Percentiles rank a stretch among this genome's conserved stretches.
These are phyloP conservation scores for Eupeodes luniger DNA, from an alignment of 2,888 invertebrate genomes.

Conservation along the genomic window DNA sequence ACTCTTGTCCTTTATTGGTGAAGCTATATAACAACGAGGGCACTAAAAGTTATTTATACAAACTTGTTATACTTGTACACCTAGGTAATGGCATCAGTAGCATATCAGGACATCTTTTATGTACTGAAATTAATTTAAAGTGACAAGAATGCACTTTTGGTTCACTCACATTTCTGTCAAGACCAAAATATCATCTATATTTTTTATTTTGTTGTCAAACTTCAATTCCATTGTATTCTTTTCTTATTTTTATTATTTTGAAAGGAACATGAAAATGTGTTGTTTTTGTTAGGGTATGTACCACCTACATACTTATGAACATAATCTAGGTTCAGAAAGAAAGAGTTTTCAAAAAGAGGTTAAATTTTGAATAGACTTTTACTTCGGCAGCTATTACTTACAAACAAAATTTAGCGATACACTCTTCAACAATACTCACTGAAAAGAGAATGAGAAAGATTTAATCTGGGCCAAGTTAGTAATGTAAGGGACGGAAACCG, in stretches of 20 bases:
- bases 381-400: no score
- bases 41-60: conserved; percentile 31
- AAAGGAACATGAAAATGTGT: no score
- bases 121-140: conserved; percentile 61
- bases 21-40: conserved; percentile 47
- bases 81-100: conserved; percentile 27
- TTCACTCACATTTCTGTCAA: conserved; percentile 34
- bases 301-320: no score
- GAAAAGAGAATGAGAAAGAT: no score
- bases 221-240: background rate
- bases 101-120: conserved; percentile 46
- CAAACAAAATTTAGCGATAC: no score
- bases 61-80: conserved; percentile 16
- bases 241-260: background rate
- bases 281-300: no score
- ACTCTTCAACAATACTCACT: no score
- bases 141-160: conserved; percentile 50
- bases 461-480: no score
- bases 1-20: conserved; percentile 47
- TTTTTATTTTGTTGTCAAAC: conserved; percentile 3
- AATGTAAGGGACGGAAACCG: no score
- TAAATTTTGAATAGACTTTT: no score
- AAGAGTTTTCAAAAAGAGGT: no score
- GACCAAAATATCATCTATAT: background rate
- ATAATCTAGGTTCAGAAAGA: no score